These are phyloP conservation scores for Drosophila lacteicornis DNA, from an alignment of 1,140 invertebrate species.

Conservation along the genomic window DNA sequence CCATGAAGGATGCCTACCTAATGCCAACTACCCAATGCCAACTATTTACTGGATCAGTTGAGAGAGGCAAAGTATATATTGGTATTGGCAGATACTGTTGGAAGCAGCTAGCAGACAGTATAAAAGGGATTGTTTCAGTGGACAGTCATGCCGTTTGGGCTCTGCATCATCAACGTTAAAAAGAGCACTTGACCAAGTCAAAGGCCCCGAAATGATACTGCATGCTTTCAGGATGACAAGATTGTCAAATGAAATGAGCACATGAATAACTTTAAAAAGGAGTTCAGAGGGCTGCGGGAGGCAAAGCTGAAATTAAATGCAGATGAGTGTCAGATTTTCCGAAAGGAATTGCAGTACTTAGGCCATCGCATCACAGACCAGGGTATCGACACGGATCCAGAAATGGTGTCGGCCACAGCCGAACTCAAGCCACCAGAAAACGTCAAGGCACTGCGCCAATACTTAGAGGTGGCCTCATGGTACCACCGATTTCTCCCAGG, in stretches of 20 bases:
- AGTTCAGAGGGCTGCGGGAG: neutral
- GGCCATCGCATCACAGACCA: neutral
- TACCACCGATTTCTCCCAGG: too few species aligned
- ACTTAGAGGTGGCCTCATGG: neutral
- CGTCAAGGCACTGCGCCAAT: neutral
- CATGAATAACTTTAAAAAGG: too few species aligned
- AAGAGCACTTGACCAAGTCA: neutral
- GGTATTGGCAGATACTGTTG: too few species aligned
- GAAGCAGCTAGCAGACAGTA: too few species aligned
- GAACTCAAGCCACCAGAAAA: neutral
- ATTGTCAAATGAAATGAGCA: neutral
- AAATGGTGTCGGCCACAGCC: neutral
- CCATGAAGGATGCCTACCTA: too few species aligned
- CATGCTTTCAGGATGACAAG: conserved; percentile 18
- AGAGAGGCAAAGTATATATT: too few species aligned
- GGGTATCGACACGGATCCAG: neutral
- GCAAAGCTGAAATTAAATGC: neutral
- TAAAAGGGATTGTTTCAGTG: neutral
- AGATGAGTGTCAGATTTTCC: neutral
- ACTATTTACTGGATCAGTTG: too few species aligned
- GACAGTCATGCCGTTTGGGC: neutral
- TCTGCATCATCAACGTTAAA: neutral
- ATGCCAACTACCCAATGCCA: too few species aligned
- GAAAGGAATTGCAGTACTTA: neutral
- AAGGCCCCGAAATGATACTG: conserved; percentile 7